Conservation (phyloP, 2,888 invertebrate genomes). For the Limnephilus lunatus region DNA sequence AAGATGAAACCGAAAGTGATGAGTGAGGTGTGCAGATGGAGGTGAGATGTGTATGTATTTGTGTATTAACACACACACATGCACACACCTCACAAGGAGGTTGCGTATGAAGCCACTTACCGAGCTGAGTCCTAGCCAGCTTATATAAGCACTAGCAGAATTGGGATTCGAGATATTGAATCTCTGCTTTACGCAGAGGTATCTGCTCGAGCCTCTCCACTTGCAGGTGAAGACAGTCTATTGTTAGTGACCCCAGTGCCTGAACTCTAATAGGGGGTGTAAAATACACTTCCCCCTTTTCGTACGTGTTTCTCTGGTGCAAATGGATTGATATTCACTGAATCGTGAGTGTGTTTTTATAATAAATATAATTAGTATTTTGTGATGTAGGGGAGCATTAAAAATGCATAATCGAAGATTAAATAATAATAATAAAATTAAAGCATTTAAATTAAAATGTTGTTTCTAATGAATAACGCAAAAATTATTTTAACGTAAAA, state of each 20-base stretch:
- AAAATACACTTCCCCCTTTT: background rate
- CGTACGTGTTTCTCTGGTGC: constrained; percentile 29
- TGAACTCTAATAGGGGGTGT: background rate
- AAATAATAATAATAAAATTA: no score
- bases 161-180: constrained; percentile 48
- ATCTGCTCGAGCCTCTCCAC: background rate
- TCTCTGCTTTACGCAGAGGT: constrained; percentile 49
- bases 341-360: constrained; percentile 16
- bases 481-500: no score
- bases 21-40: background rate
- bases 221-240: background rate
- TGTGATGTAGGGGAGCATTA: background rate
- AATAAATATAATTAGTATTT: background rate
- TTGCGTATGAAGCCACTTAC: constrained; percentile 36
- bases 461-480: no score
- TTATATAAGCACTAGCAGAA: constrained; percentile 53
- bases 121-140: constrained; percentile 44
- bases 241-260: background rate
- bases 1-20: constrained; percentile 52
- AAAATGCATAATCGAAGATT: no score
- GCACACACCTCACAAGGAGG: background rate
- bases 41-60: constrained; percentile 28
- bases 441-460: no score
- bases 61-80: constrained; percentile 42
- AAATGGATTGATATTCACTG: constrained; percentile 38